Evolutionary conservation across 1,140 invertebrate genomes (phyloP), one percentile per base, ranked within the genome.

Genomic region (Caenorhabditis briggsae): DNA sequence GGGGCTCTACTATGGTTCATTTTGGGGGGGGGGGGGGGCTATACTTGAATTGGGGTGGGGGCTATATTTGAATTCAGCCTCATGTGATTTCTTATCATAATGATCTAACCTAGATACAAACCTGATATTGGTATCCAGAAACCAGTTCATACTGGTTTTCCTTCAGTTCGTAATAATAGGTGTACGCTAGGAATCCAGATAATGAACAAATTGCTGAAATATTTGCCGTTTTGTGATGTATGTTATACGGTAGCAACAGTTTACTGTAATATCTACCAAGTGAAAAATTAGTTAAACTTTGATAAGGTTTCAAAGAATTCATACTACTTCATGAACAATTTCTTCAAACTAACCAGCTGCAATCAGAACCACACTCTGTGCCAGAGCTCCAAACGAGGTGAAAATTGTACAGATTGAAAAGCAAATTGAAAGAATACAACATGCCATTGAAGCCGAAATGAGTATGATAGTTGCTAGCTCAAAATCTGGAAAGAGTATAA

Each of bases 391-490:
- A 25, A 87, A 74, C 12, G 41, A 61, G 1, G 64, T 84, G 59
- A 87, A 84, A 56, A 87, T 83, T 18, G 86, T 87, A 43, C 86
- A 87, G 8, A 87, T 74, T 23, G 86, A 50, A 43, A 84, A 87
- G 23, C 86, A 84, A 55, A 87, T 82, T 14, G 82, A 20, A n/a
- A 83, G n/a, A 33, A 87, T 48, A 23, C 61, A 70, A 20, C 48
- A 46, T 16, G 41, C 55, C 43, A 84, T 58, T 12, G 86, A 59
- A 50, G 41, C 43, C 12, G 58, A 74, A 14, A 87, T 43, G 14
- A 87, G 74, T 23, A 87, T 78, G 5, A 87, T 53, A 8, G 86
- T 84, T 11, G 86, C 74, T 56, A 84, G 48, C 20, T 87, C 86
- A 20, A 84, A 87, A 33, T 84, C 86, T 87, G 43, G 59, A 87